Conservation (phyloP, 2,888 invertebrate species). For the Polydrusus tereticollis region DNA sequence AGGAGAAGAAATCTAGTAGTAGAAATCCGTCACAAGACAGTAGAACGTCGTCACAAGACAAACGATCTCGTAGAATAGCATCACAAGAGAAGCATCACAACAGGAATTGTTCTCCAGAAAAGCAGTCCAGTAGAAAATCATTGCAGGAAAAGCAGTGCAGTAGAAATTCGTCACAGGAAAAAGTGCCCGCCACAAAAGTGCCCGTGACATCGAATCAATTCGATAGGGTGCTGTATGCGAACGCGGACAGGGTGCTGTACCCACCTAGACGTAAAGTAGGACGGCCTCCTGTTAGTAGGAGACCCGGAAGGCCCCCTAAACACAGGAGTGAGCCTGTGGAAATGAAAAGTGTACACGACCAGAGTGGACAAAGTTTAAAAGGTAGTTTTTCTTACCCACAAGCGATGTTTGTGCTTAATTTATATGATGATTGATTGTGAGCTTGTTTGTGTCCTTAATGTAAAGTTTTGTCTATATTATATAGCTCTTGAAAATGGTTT, state of each 20-base stretch:
- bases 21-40: slow-evolving; percentile 2
- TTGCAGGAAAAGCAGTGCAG: no score
- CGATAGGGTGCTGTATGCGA: slow-evolving; percentile 78
- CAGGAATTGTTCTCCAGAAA: slow-evolving; percentile 31
- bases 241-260: slow-evolving; percentile 81
- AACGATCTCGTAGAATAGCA: slow-evolving; percentile 11
- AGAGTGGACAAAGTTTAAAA: slow-evolving; percentile 49
- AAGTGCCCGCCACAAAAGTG: slow-evolving; percentile 58
- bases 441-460: no score
- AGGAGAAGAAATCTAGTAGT: background rate
- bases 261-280: slow-evolving; percentile 83
- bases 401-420: no score
- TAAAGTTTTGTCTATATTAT: no score
- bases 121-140: slow-evolving; percentile 23
- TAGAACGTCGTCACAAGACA: slow-evolving; percentile 16
- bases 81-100: slow-evolving; percentile 25
- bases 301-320: slow-evolving; percentile 69
- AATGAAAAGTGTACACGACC: slow-evolving; percentile 39
- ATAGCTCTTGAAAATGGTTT: no score
- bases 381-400: background rate
- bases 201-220: slow-evolving; percentile 70
- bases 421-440: no score
- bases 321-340: slow-evolving; percentile 51
- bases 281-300: slow-evolving; percentile 70
- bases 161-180: slow-evolving; percentile 36